Conservation (phyloP, 2,113 vertebrate genomes). For the Entomyzon cyanotis region DNA sequence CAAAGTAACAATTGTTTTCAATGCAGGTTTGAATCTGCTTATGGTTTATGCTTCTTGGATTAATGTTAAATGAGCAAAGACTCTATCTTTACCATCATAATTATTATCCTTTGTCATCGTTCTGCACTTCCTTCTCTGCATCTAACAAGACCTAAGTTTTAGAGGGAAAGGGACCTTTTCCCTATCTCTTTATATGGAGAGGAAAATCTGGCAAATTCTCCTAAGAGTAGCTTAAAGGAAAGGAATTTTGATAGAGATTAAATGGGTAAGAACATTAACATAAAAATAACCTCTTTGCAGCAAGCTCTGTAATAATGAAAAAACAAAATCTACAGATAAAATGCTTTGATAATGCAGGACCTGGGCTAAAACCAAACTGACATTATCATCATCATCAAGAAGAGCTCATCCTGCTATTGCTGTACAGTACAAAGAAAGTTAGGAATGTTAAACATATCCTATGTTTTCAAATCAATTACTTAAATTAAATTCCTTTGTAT, state of each 20-base stretch:
- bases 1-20: slow-evolving; percentile 7
- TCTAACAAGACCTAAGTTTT: background rate
- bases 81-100: background rate
- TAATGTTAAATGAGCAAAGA: background rate
- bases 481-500: background rate
- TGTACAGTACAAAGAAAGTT: background rate
- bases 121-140: background rate
- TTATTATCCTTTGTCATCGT: background rate
- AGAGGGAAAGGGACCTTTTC: background rate
- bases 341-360: background rate
- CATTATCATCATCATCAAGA: background rate
- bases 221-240: background rate
- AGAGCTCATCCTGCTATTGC: background rate
- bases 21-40: slow-evolving; percentile 11
- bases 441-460: background rate
- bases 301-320: background rate
- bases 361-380: background rate
- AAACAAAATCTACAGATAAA: background rate
- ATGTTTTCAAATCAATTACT: background rate
- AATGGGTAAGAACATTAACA: background rate
- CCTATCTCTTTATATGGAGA: background rate
- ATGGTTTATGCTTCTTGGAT: background rate
- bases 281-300: background rate
- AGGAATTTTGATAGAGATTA: background rate
- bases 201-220: background rate